These are phyloP conservation scores for Parotocinclus haroldoi DNA, from an alignment of 2,797 vertebrate genomes.

Conservation along the genomic window DNA sequence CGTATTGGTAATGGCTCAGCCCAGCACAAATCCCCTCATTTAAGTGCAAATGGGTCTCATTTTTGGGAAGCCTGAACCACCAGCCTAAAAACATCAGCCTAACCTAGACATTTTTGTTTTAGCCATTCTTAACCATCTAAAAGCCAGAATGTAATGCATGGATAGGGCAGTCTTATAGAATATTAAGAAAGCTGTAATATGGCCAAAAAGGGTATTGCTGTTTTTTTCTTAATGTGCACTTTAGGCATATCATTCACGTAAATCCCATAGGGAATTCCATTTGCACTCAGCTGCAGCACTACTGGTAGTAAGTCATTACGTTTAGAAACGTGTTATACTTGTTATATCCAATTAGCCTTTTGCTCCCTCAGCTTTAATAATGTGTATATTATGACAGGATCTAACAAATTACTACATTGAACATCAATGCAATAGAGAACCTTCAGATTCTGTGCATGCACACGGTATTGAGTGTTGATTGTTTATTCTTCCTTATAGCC, in stretches of 20 bases:
- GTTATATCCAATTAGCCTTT: slow-evolving; percentile 20
- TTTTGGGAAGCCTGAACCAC: slow-evolving; percentile 64
- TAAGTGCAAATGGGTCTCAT: slow-evolving; percentile 91
- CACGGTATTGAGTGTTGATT: slow-evolving; percentile 13
- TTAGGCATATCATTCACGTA: background rate
- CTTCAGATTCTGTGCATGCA: slow-evolving; percentile 24
- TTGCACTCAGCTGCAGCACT: slow-evolving; percentile 15
- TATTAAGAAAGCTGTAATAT: background rate
- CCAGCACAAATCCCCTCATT: slow-evolving; percentile 90
- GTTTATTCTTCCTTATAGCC: slow-evolving; percentile 21
- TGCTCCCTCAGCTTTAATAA: slow-evolving; percentile 31
- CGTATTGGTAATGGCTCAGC: slow-evolving; percentile 85
- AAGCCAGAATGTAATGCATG: background rate
- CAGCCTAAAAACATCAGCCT: slow-evolving; percentile 66
- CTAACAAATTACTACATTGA: slow-evolving; percentile 25
- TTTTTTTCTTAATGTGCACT: slow-evolving; percentile 3
- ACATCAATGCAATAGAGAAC: background rate
- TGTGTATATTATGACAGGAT: slow-evolving; percentile 19
- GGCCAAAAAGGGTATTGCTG: background rate
- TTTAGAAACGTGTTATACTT: slow-evolving; percentile 28
- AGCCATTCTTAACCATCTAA: slow-evolving; percentile 31
- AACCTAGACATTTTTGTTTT: slow-evolving; percentile 49
- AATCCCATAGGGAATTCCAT: background rate
- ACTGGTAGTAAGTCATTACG: slow-evolving; percentile 4
- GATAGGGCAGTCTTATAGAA: background rate